Evolutionary conservation across 2,797 vertebrate genomes (phyloP).

Genomic region (Clarias fuscus): DNA sequence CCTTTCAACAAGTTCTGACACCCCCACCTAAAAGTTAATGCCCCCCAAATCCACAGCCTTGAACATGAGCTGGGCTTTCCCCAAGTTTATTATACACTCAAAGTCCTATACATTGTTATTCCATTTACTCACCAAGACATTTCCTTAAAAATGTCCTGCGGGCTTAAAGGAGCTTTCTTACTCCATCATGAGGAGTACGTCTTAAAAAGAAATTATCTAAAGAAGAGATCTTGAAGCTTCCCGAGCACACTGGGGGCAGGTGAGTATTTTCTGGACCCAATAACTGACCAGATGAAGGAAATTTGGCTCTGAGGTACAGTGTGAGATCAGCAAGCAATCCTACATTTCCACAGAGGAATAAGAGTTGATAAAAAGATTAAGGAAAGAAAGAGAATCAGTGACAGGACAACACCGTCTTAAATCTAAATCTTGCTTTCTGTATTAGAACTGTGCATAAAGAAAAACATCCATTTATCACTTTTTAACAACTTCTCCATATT

Average conservation of each 20-base stretch:
- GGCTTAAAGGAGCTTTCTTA: not conserved
- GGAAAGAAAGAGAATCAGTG: not conserved
- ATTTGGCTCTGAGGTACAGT: not conserved
- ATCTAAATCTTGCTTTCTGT: not conserved
- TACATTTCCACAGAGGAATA: slow-evolving; percentile 4
- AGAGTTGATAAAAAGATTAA: slow-evolving; percentile 17
- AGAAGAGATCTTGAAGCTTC: not conserved
- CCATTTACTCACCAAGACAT: slow-evolving; percentile 13
- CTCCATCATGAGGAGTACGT: slow-evolving; percentile 1
- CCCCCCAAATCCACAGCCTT: slow-evolving; percentile 46
- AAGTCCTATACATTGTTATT: slow-evolving; percentile 30
- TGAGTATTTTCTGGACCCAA: slow-evolving; percentile 16
- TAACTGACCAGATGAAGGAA: slow-evolving; percentile 7
- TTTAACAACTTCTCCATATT: not conserved
- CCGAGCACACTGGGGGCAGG: not conserved
- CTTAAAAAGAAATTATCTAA: not conserved
- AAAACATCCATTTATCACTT: not conserved
- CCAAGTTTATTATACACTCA: slow-evolving; percentile 40
- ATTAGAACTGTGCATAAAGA: not conserved
- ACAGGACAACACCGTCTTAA: not conserved
- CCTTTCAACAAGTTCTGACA: slow-evolving; percentile 61
- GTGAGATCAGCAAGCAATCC: slow-evolving; percentile 10
- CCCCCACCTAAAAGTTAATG: slow-evolving; percentile 39
- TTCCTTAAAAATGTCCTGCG: slow-evolving; percentile 5
- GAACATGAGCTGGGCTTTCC: slow-evolving; percentile 50